Percentiles rank a stretch among this genome's conserved stretches.
Conservation (phyloP, 2,888 invertebrate genomes). For the Habroteleia sp. region DNA sequence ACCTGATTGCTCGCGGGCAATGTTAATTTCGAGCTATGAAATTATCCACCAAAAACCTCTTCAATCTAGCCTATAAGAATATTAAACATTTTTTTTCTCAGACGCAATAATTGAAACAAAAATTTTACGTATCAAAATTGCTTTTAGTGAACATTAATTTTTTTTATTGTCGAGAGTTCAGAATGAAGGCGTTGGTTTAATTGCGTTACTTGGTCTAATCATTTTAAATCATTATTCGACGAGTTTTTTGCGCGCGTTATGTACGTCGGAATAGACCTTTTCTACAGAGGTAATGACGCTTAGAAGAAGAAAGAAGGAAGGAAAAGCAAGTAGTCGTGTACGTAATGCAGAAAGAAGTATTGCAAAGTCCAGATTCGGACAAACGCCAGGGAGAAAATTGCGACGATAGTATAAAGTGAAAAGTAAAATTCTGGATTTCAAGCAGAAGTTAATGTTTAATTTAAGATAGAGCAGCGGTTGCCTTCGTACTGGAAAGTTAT, state of each 20-base stretch:
- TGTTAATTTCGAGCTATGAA: not conserved
- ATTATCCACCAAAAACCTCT: too few species aligned
- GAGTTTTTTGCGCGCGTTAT: too few species aligned
- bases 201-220: too few species aligned
- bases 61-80: too few species aligned
- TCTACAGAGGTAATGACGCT: slow-evolving; percentile 3
- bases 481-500: slow-evolving; percentile 65
- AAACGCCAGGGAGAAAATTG: slow-evolving; percentile 57
- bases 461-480: slow-evolving; percentile 72
- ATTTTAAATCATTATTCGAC: too few species aligned
- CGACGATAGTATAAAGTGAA: slow-evolving; percentile 70
- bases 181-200: too few species aligned
- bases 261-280: too few species aligned
- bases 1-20: not conserved
- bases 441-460: slow-evolving; percentile 77
- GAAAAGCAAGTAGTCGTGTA: slow-evolving; percentile 1
- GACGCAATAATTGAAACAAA: too few species aligned
- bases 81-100: too few species aligned
- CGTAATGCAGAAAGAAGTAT: too few species aligned
- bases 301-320: slow-evolving; percentile 27
- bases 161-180: too few species aligned
- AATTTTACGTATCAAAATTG: slow-evolving; percentile 12
- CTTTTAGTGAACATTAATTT: slow-evolving; percentile 9
- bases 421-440: slow-evolving; percentile 72
- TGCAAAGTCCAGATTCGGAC: slow-evolving; percentile 7